Percentiles rank a stretch among this genome's conserved stretches.
Conservation (phyloP, 2,888 invertebrate genomes). For the Micropterix aruncella region DNA sequence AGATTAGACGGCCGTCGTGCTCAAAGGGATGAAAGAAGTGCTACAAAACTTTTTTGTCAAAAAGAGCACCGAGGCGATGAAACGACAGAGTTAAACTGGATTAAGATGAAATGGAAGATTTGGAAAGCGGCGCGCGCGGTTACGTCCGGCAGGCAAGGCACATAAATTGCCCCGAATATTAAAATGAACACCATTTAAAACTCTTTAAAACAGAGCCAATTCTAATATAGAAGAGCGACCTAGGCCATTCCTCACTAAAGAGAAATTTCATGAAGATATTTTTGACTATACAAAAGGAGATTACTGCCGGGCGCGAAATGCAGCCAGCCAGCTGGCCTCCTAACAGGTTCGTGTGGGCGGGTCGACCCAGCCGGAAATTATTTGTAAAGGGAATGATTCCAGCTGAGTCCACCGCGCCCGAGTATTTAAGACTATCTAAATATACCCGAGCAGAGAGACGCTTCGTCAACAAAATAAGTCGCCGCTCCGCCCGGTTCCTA, state of each 20-base stretch:
- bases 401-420: constrained; percentile 5
- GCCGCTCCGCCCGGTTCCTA: constrained; percentile 7
- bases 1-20: too few species aligned
- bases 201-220: constrained; percentile 1
- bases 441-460: not conserved
- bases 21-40: too few species aligned
- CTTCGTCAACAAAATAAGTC: not conserved
- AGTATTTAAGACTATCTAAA: not conserved
- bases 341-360: constrained; percentile 3
- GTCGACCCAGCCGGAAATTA: constrained; percentile 7
- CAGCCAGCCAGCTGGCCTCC: constrained; percentile 7
- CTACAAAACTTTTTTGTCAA: too few species aligned
- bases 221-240: not conserved
- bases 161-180: not conserved
- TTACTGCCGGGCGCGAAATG: constrained; percentile 2
- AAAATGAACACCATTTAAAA: not conserved
- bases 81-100: too few species aligned
- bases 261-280: constrained; percentile 1
- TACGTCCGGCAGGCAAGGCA: not conserved
- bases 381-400: constrained; percentile 14
- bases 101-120: too few species aligned
- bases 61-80: too few species aligned
- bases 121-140: too few species aligned
- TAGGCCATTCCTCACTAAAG: not conserved
- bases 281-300: constrained; percentile 3